Conservation (phyloP, 2,113 vertebrate species). For the Osmerus mordax region DNA sequence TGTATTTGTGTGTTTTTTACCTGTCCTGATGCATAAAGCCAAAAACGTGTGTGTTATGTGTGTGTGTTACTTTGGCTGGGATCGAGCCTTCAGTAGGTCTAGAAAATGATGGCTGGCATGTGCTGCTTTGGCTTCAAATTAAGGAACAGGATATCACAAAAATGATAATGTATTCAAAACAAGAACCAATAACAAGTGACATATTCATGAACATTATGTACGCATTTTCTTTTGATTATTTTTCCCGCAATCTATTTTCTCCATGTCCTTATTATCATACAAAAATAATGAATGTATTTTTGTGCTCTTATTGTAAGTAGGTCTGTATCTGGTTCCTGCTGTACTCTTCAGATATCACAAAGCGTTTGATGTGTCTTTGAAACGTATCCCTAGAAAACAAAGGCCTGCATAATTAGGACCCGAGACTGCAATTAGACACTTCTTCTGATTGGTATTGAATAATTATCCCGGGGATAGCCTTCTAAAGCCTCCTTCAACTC, state of each 20-base stretch:
- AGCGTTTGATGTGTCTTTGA: conserved; percentile 70
- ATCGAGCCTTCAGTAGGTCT: conserved; percentile 37
- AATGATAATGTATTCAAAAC: conserved; percentile 68
- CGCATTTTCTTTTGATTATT: conserved; percentile 63
- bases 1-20: conserved; percentile 65
- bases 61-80: conserved; percentile 31
- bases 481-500: conserved; percentile 49
- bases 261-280: conserved; percentile 66
- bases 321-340: conserved; percentile 48
- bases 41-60: conserved; percentile 49
- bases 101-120: conserved; percentile 63
- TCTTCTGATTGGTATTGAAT: conserved; percentile 69
- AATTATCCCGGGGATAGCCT: conserved; percentile 65
- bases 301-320: conserved; percentile 49
- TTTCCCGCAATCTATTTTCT: conserved; percentile 23
- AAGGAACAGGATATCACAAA: conserved; percentile 57
- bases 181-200: conserved; percentile 63
- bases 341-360: conserved; percentile 67
- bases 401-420: conserved; percentile 71
- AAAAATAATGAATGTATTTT: conserved; percentile 71
- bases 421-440: conserved; percentile 67
- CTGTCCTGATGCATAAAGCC: conserved; percentile 68
- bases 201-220: conserved; percentile 61
- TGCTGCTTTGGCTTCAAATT: conserved; percentile 53
- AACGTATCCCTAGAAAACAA: conserved; percentile 72